These are phyloP conservation scores for Drosophila austrosaltans DNA, from an alignment of 2,888 invertebrate species.

Conservation along the genomic window DNA sequence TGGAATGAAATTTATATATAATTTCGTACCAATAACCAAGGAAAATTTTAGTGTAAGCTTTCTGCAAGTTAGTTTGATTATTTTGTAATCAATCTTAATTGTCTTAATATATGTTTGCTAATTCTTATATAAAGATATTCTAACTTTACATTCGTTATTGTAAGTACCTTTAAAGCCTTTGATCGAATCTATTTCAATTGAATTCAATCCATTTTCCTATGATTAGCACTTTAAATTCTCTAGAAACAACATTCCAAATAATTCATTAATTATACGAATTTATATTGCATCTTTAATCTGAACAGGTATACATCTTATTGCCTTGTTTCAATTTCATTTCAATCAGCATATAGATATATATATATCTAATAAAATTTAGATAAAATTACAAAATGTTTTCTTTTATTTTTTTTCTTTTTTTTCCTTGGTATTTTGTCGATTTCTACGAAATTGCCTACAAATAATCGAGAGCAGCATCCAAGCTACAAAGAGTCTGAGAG, in stretches of 20 bases:
- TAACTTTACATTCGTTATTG: too few species aligned
- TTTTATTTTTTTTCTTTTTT: conserved; percentile 1
- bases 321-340: conserved; percentile 4
- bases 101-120: too few species aligned
- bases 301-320: background rate
- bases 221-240: background rate
- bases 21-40: too few species aligned
- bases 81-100: too few species aligned
- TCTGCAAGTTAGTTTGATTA: background rate
- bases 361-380: conserved; percentile 20
- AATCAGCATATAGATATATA: background rate
- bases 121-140: too few species aligned
- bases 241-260: background rate
- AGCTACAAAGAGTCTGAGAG: conserved; percentile 21
- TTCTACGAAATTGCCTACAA: conserved; percentile 25
- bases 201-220: background rate
- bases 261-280: conserved; percentile 5
- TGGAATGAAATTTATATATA: too few species aligned
- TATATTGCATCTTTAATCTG: background rate
- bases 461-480: conserved; percentile 14
- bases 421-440: conserved; percentile 26
- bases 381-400: conserved; percentile 22
- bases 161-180: background rate
- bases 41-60: background rate
- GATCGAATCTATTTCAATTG: background rate